Evolutionary conservation across 2,797 vertebrate genomes (phyloP), one percentile per base, ranked within the genome.

Genomic region (Lemur catta): DNA sequence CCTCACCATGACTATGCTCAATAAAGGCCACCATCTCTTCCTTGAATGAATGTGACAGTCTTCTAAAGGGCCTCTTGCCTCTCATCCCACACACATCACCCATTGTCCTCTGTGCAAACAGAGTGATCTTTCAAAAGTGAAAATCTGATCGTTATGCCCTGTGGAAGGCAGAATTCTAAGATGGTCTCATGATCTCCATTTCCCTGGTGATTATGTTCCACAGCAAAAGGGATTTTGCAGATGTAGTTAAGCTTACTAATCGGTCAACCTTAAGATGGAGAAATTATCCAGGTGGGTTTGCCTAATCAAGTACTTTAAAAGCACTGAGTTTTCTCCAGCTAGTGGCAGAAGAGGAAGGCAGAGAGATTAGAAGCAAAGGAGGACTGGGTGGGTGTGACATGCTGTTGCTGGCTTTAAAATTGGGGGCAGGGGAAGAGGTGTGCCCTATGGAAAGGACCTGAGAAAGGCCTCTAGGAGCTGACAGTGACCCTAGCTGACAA

Each of bases 201-300:
- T 18, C 14, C 24, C 33, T 38, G 4, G 20, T 43, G 63, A 76
- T 84, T 35, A 41, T 10, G 28, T 75, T 35, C 46, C 7, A 61
- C 14, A 17, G 61, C 43, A 81, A 55, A 82, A 69, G 63, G n/a
- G 26, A 67, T 24, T 89, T 75, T 74, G 67, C 52, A 55, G 69
- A 59, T 43, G 14, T 6, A 63, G 48, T 93, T 86, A 43, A 71
- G 80, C 17, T 55, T 82, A 84, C 67, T 80, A 71, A 91, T 50
- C 33, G 30, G 50, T 69, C 4, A 0, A 50, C 52, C 26, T 52
- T 69, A 89, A 74, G 35, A 69, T 1, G 35, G 20, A 93, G 33
- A 93, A 59, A 79, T 67, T 48, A 30, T 50, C 18, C 48, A 48
- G 17, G n/a, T 71, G 67, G 18, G 33, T 75, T 35, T 88, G 38